These are phyloP conservation scores for Agriotes lineatus DNA, from an alignment of 2,888 invertebrate species.

Conservation along the genomic window DNA sequence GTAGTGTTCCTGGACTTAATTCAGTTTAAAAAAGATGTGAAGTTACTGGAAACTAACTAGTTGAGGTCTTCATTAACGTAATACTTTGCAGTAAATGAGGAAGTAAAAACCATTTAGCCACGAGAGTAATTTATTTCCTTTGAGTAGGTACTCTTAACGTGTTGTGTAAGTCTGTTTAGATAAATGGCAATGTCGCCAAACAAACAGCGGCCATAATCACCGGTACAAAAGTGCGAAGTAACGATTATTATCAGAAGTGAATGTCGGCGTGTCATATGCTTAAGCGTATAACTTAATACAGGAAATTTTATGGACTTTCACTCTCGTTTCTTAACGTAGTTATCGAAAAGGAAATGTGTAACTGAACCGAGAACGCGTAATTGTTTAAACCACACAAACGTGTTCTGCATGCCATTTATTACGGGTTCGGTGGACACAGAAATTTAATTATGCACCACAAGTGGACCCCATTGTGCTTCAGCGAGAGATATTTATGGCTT, in stretches of 20 bases:
- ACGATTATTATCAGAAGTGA: conserved; percentile 4
- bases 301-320: conserved; percentile 23
- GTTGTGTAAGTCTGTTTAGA: too few species aligned
- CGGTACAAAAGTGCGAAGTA: background rate
- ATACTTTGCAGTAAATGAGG: too few species aligned
- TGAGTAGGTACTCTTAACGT: too few species aligned
- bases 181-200: background rate
- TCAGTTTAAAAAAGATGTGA: too few species aligned
- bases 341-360: conserved; percentile 27
- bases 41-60: too few species aligned
- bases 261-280: conserved; percentile 4
- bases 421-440: background rate
- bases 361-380: background rate
- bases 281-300: background rate
- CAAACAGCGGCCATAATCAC: background rate
- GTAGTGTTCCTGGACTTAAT: too few species aligned
- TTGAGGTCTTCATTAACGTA: too few species aligned
- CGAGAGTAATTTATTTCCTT: too few species aligned
- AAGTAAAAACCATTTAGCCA: too few species aligned
- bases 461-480: background rate
- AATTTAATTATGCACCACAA: background rate
- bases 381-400: conserved; percentile 14
- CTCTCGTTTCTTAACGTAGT: conserved; percentile 2
- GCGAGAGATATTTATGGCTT: too few species aligned
- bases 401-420: conserved; percentile 4